Percentiles rank a stretch among this genome's conserved stretches.
Evolutionary conservation across 2,888 invertebrate species (phyloP).

Genomic region (Stegophylla sp.): DNA sequence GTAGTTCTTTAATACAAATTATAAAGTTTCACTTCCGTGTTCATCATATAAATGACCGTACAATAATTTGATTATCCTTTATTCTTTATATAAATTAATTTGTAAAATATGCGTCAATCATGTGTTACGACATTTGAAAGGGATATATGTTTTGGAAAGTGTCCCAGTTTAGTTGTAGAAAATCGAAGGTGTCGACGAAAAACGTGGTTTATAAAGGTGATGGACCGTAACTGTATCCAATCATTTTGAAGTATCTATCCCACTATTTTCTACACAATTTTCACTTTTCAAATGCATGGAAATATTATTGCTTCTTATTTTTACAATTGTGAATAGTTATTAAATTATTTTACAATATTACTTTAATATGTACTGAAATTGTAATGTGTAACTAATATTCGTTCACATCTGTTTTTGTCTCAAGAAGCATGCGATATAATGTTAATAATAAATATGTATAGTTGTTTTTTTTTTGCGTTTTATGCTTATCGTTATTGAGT

Average conservation of each 20-base stretch:
- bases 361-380: background rate
- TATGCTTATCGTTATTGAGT: background rate
- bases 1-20: background rate
- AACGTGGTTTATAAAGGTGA: conserved; percentile 49
- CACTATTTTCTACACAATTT: conserved; percentile 46
- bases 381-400: background rate
- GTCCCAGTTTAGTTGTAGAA: conserved; percentile 55
- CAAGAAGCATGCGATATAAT: too few species aligned
- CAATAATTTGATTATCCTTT: conserved; percentile 38
- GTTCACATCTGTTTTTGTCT: conserved; percentile 1
- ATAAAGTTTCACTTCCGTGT: conserved; percentile 43
- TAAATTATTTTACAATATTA: background rate
- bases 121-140: conserved; percentile 32
- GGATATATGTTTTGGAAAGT: conserved; percentile 50
- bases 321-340: background rate
- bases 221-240: conserved; percentile 57
- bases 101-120: conserved; percentile 47
- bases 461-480: too few species aligned
- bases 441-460: too few species aligned
- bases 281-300: conserved; percentile 44
- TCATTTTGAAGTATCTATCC: conserved; percentile 45
- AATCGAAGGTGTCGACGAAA: conserved; percentile 56
- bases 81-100: conserved; percentile 41
- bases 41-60: conserved; percentile 34
- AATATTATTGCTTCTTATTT: conserved; percentile 34